Conservation (phyloP, 2,797 vertebrate species). For the Echiichthys vipera region DNA sequence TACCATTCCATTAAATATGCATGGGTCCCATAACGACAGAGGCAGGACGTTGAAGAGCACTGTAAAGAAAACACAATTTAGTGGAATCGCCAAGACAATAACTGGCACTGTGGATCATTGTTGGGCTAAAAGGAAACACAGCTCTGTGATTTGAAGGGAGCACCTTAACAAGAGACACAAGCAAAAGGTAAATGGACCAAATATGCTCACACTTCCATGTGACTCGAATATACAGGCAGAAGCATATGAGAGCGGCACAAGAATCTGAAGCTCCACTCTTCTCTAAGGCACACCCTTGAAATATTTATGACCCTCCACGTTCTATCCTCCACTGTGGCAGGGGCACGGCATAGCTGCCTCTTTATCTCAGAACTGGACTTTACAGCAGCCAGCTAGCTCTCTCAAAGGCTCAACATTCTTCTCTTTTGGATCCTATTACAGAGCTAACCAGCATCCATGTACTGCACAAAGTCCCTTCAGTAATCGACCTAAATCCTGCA, state of each 20-base stretch:
- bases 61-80: slow-evolving; percentile 37
- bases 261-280: slow-evolving; percentile 62
- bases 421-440: slow-evolving; percentile 61
- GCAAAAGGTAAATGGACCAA: slow-evolving; percentile 19
- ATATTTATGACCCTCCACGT: slow-evolving; percentile 74
- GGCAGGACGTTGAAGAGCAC: slow-evolving; percentile 40
- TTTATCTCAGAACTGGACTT: slow-evolving; percentile 63
- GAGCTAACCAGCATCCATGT: slow-evolving; percentile 51
- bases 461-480: slow-evolving; percentile 50
- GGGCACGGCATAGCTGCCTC: slow-evolving; percentile 51
- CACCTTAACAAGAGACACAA: slow-evolving; percentile 30
- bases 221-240: slow-evolving; percentile 13
- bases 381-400: slow-evolving; percentile 32
- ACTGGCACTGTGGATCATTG: slow-evolving; percentile 17
- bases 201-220: slow-evolving; percentile 25
- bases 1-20: slow-evolving; percentile 61
- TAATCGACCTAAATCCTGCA: slow-evolving; percentile 57
- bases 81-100: slow-evolving; percentile 23
- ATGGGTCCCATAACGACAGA: slow-evolving; percentile 52
- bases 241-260: slow-evolving; percentile 44
- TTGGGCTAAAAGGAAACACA: slow-evolving; percentile 40
- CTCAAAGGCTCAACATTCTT: slow-evolving; percentile 68
- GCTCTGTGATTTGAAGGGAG: slow-evolving; percentile 28
- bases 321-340: slow-evolving; percentile 55
- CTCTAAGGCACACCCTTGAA: slow-evolving; percentile 76